Conservation (phyloP, 2,888 invertebrate genomes). For the Megamerina dolium region DNA sequence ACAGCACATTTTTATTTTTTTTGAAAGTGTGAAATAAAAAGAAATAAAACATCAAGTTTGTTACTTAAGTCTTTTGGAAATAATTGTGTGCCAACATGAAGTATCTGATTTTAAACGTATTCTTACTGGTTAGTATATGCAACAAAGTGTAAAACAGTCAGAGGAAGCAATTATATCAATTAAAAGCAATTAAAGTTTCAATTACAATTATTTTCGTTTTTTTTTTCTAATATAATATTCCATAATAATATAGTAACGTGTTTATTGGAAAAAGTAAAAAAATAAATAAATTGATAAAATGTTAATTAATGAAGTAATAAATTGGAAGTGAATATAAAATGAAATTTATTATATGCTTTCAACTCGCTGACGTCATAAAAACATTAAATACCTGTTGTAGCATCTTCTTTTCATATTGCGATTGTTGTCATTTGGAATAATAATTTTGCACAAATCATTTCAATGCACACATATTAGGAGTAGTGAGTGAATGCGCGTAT, state of each 20-base stretch:
- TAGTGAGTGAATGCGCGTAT: too few relatives aligned
- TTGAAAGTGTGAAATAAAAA: too few relatives aligned
- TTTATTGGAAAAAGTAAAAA: not conserved
- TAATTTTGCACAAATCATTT: too few relatives aligned
- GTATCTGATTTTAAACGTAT: constrained; percentile 34
- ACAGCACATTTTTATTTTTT: too few relatives aligned
- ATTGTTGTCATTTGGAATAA: too few relatives aligned
- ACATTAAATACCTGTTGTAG: too few relatives aligned
- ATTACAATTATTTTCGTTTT: not conserved
- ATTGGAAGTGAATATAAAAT: too few relatives aligned
- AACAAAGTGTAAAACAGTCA: not conserved
- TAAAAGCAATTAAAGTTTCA: not conserved
- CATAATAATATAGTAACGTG: not conserved
- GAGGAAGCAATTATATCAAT: constrained; percentile 1
- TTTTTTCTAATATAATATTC: too few relatives aligned
- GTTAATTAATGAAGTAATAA: not conserved
- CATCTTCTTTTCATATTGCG: too few relatives aligned
- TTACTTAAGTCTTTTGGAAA: constrained; percentile 15
- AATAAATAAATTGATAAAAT: not conserved
- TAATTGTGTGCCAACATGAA: constrained; percentile 26
- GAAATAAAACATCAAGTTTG: constrained; percentile 14
- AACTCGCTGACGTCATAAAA: too few relatives aligned
- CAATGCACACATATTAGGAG: too few relatives aligned
- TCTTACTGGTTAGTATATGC: constrained; percentile 37
- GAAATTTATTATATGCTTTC: too few relatives aligned